These are phyloP conservation scores for Seriola aureovittata DNA, from an alignment of 2,113 vertebrate genomes.

Conservation along the genomic window DNA sequence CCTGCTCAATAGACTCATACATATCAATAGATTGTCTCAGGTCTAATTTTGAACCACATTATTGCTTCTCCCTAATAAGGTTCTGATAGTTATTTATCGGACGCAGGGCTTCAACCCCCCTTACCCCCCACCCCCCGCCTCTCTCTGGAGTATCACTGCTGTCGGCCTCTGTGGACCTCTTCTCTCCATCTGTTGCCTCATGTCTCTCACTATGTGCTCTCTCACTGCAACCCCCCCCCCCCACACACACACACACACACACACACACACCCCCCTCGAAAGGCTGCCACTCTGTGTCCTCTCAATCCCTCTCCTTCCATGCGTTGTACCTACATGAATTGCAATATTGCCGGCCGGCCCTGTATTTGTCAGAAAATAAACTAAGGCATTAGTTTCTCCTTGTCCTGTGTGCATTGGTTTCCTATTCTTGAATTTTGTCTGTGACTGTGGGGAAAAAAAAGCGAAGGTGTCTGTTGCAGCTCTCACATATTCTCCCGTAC, in stretches of 20 bases:
- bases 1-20: slow-evolving; percentile 12
- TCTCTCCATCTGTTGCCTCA: slow-evolving; percentile 74
- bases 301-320: slow-evolving; percentile 11
- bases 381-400: slow-evolving; percentile 17
- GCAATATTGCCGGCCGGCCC: neutral
- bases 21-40: slow-evolving; percentile 11
- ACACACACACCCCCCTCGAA: slow-evolving; percentile 2
- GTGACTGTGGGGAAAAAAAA: slow-evolving; percentile 6
- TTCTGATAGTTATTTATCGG: slow-evolving; percentile 34
- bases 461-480: slow-evolving; percentile 18
- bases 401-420: neutral
- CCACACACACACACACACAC: slow-evolving; percentile 27
- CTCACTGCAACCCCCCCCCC: slow-evolving; percentile 47
- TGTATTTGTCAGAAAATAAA: slow-evolving; percentile 39
- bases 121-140: neutral
- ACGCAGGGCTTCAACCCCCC: neutral
- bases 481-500: slow-evolving; percentile 6
- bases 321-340: slow-evolving; percentile 21
- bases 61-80: slow-evolving; percentile 22
- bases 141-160: slow-evolving; percentile 48
- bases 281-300: slow-evolving; percentile 4
- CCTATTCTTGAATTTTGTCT: slow-evolving; percentile 17
- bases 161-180: slow-evolving; percentile 42
- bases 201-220: slow-evolving; percentile 66
- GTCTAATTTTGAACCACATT: slow-evolving; percentile 9